Base-by-base conservation (phyloP, 35 echinoderm and acorn worm species). In the Patiria miniata region DNA sequence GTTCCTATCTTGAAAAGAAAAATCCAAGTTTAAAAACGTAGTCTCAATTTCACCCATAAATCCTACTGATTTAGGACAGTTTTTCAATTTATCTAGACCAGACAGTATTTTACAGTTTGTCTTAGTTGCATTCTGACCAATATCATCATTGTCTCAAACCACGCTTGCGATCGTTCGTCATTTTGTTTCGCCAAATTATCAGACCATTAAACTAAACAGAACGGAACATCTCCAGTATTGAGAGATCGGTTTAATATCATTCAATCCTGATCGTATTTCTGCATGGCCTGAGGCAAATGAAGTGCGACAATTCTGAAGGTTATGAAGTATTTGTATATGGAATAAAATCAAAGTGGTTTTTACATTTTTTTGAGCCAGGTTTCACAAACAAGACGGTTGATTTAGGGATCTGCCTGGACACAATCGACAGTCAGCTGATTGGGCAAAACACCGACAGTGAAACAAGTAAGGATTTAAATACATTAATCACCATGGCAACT, bases 261-360 rank as follows among this genome's bases (percentile, higher is more conserved):
- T 73, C 65, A 22, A 73, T 73, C 65, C 42, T 36, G 65, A 73
- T 73, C 29, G 23, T 73, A 15, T 73, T 73, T 73, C 26, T 73
- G 23, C 7, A 18, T 34, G 19, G 29, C 26, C 19, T 73, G 65
- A 73, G 65, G 34, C 65, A 73, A 73, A 73, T 34, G 23, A 30
- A 34, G 26, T 6, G 65, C 14, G 65, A 73, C 65, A 73, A 73
- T 30, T 34, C 14, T 30, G 34, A 73, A 73, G 29, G 65, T 32
- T 73, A 34, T 15, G 19, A 30, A 14, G 65, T 73, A 32, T 47
- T 47, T 47, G 42, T 47, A 47, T 47, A 26, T 26, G 65, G 65
- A 32, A 34, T 14, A 73, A 34, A 73, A 34, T 69, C 22, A 34
- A 69, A 69, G 22, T 29, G 23, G 18, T 69, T 28, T 69, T 26